Evolutionary conservation across 2,797 vertebrate genomes (phyloP), one percentile per base, ranked within the genome.

Genomic region (Ptychadena robeensis): DNA sequence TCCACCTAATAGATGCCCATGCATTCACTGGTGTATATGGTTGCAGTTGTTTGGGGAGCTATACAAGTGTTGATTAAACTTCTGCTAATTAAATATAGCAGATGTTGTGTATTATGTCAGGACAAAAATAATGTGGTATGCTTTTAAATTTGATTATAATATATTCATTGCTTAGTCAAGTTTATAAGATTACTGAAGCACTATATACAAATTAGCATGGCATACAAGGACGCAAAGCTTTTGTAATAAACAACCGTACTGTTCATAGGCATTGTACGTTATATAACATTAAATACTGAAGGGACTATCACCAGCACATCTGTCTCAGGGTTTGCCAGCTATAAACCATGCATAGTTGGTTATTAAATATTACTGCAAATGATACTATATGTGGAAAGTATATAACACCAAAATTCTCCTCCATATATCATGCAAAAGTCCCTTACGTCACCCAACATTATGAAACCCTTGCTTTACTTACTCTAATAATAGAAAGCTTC

Each of bases 31-130:
- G n/a, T 27, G n/a, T 61, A 25, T 61, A 11, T 28, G 59, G 9
- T 27, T 61, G 9, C 59, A 61, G 25, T 61, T 61, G 59, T 61
- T 61, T 28, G 25, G 59, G 59, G 59, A 61, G 59, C 59, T 61
- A 11, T 61, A 28, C 59, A 61, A 25, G 28, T 61, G 59, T 61
- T 61, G 25, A 61, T 61, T 61, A 61, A 61, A 61, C 11, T 9
- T 28, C 53, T 28, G 25, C n/a, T 61, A 61, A 61, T 27, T 61
- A 61, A 61, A 61, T 61, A 10, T 9, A 61, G 59, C 59, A 61
- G 59, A 27, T 61, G 59, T 28, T 61, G n/a, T 25, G 25, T 28
- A 61, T 61, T 61, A 61, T 61, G 59, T 61, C 25, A 61, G 28
- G n/a, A 28, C 59, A 61, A 61, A 61, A 61, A 61, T 61, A 5